phyloP scores from a whole-genome alignment of 2,888 invertebrate species.

The Anorthoa munda region DNA sequence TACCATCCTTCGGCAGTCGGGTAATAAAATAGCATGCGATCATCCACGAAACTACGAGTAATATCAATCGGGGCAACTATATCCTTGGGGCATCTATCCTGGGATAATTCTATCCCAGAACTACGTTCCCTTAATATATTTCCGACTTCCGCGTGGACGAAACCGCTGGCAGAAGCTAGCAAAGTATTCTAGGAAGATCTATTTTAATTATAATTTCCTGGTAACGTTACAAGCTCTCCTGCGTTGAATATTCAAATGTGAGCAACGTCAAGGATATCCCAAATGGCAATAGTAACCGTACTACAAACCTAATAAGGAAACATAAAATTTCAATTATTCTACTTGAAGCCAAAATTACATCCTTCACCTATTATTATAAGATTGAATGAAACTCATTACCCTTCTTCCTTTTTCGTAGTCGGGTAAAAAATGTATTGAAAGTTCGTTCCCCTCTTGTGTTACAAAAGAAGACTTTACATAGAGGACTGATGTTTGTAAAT shows the following conservation, averaged over 20 bases:
- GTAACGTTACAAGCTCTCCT: slow-evolving; percentile 1
- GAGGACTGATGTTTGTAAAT: slow-evolving; percentile 4
- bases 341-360: slow-evolving; percentile 27
- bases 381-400: too few species aligned
- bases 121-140: too few species aligned
- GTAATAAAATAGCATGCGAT: too few species aligned
- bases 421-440: background rate
- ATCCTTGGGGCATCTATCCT: too few species aligned
- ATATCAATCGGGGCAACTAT: too few species aligned
- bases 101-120: too few species aligned
- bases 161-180: too few species aligned
- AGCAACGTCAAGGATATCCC: slow-evolving; percentile 55
- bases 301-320: slow-evolving; percentile 55
- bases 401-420: too few species aligned
- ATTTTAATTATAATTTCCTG: slow-evolving; percentile 41
- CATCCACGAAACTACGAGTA: too few species aligned
- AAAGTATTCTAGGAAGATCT: slow-evolving; percentile 7
- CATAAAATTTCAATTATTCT: slow-evolving; percentile 52
- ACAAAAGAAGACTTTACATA: background rate
- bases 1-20: too few species aligned
- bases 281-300: slow-evolving; percentile 29
- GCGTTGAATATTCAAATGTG: slow-evolving; percentile 35
- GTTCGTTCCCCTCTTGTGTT: background rate
- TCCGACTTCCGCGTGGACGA: too few species aligned
- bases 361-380: slow-evolving; percentile 28